A percentile compares a stretch with the other conserved stretches of the same genome.
Conservation (phyloP, 2,888 invertebrate species). For the Myathropa florea region DNA sequence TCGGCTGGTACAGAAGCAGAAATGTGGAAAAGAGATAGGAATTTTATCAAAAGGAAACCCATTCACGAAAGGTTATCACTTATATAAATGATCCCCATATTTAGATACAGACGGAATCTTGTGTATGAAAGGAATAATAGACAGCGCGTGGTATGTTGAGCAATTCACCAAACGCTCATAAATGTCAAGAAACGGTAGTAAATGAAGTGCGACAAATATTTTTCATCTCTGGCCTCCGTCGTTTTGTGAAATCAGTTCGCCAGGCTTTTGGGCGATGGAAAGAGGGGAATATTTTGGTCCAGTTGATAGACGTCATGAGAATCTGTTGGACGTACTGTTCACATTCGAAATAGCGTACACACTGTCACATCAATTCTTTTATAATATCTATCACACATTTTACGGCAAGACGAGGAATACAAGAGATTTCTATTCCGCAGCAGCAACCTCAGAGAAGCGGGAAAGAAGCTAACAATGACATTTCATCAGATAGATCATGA, state of each 20-base stretch:
- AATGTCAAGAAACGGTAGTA: background rate
- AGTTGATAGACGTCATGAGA: too few species aligned
- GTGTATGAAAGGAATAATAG: background rate
- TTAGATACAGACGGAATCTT: background rate
- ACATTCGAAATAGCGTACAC: too few species aligned
- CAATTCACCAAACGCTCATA: conserved; percentile 3
- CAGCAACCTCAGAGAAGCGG: too few species aligned
- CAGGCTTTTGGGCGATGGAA: too few species aligned
- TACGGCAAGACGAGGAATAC: too few species aligned
- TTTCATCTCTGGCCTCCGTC: background rate
- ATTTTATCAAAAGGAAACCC: background rate
- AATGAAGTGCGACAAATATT: conserved; percentile 4
- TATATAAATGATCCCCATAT: background rate
- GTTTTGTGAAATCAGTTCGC: background rate
- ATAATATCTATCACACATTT: too few species aligned
- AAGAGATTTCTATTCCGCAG: too few species aligned
- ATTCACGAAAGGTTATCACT: background rate
- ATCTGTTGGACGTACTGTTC: too few species aligned
- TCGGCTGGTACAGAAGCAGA: background rate
- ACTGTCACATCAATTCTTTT: too few species aligned
- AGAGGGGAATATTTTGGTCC: too few species aligned
- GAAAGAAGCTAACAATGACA: too few species aligned
- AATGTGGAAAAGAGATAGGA: background rate
- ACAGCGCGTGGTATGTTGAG: background rate
- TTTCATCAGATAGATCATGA: too few species aligned